Base-by-base conservation (phyloP, 2,888 invertebrate species). In the Archips crataeganus region DNA sequence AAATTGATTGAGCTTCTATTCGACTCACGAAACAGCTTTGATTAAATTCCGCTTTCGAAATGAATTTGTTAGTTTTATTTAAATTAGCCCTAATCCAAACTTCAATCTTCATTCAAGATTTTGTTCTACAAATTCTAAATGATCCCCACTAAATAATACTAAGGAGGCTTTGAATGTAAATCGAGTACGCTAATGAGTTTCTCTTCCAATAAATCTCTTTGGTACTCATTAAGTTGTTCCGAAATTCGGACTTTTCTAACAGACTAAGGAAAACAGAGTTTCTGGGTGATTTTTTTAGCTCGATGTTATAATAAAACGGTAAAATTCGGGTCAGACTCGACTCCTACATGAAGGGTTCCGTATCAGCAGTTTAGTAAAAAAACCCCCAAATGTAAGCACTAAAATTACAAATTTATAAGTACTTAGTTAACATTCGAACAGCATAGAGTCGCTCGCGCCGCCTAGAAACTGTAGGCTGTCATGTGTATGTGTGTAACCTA, bases 171-270 rank as follows among this genome's bases (percentile, higher is more conserved):
- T 73, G 73, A 79, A 77, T 79, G 81, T 83, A 82, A 83, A 82
- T 83, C 79, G 79, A 75, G 75, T 61, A 67, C 75, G 65, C 65
- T 76, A 76, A 76, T 76, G 76, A 76, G 68, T 75, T 76, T 72
- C 60, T 70, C 75, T 54, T 71, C 75, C 76, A 76, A 82, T 82
- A 80, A 82, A 82, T 83, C 79, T 83, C 80, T 75, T 70, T 62
- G 68, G 70, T 70, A 71, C 81, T 82, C 82, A 83, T 82, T 82
- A 83, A 78, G 36, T 75, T 15, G 71, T 64, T 71, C 75, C 69
- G 61, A 70, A 75, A 66, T 65, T 74, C 57, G 65, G 68, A 63
- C 68, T 68, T 68, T 9, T 49, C 32, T n/a, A 47, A 62, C 73
- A 73, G 73, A 69, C 63, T 51, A 69, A 36, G 15, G 13, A 23